Evolutionary conservation across 2,113 vertebrate genomes (phyloP).

Genomic region (Glareola pratincola): DNA sequence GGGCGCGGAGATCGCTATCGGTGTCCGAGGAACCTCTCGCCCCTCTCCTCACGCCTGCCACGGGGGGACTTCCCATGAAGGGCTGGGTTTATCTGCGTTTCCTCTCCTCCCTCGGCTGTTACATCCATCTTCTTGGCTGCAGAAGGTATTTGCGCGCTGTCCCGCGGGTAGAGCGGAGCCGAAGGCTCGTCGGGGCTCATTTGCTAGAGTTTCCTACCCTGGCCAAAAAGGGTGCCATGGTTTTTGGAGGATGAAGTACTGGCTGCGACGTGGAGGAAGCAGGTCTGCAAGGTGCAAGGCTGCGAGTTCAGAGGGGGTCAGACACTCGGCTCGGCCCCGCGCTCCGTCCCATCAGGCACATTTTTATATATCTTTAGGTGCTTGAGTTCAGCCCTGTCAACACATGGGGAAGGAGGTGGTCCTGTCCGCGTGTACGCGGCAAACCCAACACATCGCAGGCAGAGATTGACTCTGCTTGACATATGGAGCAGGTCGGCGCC

Average conservation of each 20-base stretch:
- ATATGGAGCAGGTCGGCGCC: background rate
- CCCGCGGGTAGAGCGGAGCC: fast-evolving
- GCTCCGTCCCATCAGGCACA: background rate
- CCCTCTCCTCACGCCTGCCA: fast-evolving
- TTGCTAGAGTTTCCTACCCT: background rate
- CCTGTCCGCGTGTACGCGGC: background rate
- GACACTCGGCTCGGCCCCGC: fast-evolving
- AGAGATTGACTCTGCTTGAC: background rate
- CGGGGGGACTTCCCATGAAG: background rate
- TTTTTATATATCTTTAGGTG: slow-evolving; percentile 8
- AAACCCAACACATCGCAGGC: background rate
- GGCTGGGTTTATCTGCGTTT: background rate
- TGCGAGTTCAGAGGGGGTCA: background rate
- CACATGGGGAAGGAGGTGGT: background rate
- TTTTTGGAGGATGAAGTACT: background rate
- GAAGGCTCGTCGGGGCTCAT: background rate
- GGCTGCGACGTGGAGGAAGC: background rate
- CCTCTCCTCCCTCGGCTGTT: background rate
- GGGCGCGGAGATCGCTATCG: fast-evolving
- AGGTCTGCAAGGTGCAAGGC: background rate
- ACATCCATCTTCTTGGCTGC: background rate
- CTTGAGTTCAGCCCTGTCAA: background rate
- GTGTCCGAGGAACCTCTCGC: background rate
- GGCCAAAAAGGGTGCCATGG: background rate
- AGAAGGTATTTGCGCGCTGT: fast-evolving